These are phyloP conservation scores for Gymnothorax javanicus DNA, from an alignment of 2,797 vertebrate genomes.

Conservation along the genomic window DNA sequence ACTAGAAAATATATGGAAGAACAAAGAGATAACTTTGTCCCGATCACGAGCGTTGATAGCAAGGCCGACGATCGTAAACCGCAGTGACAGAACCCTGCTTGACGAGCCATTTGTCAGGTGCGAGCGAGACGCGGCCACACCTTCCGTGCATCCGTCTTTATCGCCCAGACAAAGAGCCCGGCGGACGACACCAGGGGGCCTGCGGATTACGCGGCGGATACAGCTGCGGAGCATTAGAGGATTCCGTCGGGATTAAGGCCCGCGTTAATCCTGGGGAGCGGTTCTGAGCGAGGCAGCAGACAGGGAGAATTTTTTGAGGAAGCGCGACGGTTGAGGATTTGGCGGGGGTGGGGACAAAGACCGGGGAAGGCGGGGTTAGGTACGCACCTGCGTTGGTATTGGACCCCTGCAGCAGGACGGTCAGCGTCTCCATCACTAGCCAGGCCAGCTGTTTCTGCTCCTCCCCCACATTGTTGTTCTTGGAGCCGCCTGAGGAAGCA, in stretches of 20 bases:
- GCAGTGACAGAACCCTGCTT: slow-evolving; percentile 18
- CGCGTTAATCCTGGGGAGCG: neutral
- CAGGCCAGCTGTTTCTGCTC: slow-evolving; percentile 95
- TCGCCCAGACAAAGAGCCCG: neutral
- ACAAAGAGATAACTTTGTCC: neutral
- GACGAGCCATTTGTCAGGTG: slow-evolving; percentile 20
- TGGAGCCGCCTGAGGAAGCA: slow-evolving; percentile 77
- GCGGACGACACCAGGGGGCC: neutral
- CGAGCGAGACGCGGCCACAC: neutral
- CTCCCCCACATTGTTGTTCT: slow-evolving; percentile 82
- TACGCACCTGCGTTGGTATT: slow-evolving; percentile 88
- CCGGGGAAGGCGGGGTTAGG: neutral
- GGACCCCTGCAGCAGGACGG: slow-evolving; percentile 91
- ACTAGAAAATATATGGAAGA: neutral
- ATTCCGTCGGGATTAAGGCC: neutral
- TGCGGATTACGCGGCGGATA: neutral
- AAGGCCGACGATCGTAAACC: neutral
- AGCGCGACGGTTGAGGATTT: neutral
- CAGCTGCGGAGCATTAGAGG: neutral
- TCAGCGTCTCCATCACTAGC: slow-evolving; percentile 96
- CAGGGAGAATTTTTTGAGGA: neutral
- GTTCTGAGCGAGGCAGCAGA: neutral
- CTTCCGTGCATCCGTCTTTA: neutral
- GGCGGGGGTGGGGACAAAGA: neutral
- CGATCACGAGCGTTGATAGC: slow-evolving; percentile 8